These are phyloP conservation scores for Rhineura floridana DNA, from an alignment of 2,113 vertebrate species.

Conservation along the genomic window DNA sequence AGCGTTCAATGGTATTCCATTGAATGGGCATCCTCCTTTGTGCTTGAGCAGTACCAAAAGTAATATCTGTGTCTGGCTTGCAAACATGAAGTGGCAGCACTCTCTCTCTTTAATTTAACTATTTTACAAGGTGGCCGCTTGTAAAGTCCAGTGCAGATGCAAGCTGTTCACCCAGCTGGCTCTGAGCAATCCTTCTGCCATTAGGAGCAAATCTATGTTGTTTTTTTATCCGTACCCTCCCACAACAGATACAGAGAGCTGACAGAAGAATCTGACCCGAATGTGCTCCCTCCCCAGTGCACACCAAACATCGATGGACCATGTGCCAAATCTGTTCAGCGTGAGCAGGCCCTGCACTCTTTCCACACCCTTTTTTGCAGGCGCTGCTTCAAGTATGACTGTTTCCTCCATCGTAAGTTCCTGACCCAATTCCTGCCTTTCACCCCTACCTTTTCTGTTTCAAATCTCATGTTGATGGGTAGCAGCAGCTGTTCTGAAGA, in stretches of 20 bases:
- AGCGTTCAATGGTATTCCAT: neutral
- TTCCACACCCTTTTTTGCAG: conserved; percentile 98
- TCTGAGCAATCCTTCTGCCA: fast-evolving
- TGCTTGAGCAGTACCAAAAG: neutral
- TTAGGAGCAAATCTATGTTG: neutral
- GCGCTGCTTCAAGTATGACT: conserved; percentile 99
- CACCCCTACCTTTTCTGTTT: neutral
- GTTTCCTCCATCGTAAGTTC: conserved; percentile 95
- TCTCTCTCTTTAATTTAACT: neutral
- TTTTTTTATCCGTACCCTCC: neutral
- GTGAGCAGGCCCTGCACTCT: conserved; percentile 96
- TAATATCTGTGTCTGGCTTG: neutral
- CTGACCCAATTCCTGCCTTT: neutral
- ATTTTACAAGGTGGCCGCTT: neutral
- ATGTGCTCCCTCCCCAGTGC: conserved; percentile 92
- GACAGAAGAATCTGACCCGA: conserved; percentile 85
- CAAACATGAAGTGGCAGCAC: neutral
- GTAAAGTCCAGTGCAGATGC: neutral
- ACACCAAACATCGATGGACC: conserved; percentile 97
- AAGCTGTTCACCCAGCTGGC: neutral
- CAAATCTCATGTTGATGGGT: neutral
- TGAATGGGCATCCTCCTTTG: neutral
- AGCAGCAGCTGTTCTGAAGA: neutral
- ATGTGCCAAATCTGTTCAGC: conserved; percentile 93
- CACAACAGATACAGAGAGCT: conserved; percentile 90